phyloP scores from a whole-genome alignment of 2,797 vertebrate genomes.

The Pipistrellus pygmaeus region DNA sequence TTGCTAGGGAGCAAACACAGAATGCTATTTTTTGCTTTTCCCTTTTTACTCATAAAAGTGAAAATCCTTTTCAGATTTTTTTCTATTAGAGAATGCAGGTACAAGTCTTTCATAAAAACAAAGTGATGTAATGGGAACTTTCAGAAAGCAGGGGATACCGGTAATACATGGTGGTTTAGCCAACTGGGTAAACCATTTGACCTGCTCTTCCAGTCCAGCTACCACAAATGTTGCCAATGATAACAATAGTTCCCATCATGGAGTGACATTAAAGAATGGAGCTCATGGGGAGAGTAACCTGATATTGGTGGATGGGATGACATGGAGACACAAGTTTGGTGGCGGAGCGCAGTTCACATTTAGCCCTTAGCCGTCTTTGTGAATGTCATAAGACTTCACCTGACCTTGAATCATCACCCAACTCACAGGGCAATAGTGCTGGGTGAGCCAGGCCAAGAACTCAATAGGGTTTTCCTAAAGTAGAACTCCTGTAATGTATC shows the following conservation, averaged over 20 bases:
- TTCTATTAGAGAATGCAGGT: not conserved
- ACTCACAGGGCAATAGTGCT: not conserved
- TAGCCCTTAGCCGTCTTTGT: slow-evolving; percentile 40
- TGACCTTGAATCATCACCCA: slow-evolving; percentile 43
- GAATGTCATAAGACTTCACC: slow-evolving; percentile 53
- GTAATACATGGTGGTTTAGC: slow-evolving; percentile 17
- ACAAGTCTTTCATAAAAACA: not conserved
- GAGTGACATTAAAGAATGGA: slow-evolving; percentile 62
- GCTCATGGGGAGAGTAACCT: not conserved
- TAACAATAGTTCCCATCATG: slow-evolving; percentile 34
- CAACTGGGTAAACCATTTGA: slow-evolving; percentile 73
- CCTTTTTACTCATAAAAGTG: not conserved
- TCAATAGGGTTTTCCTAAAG: not conserved
- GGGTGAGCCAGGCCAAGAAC: not conserved
- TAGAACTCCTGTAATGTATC: not conserved
- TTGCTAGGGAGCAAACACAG: not conserved
- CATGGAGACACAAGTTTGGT: slow-evolving; percentile 19
- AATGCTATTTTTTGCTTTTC: not conserved
- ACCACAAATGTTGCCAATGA: slow-evolving; percentile 41
- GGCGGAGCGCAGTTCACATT: slow-evolving; percentile 49
- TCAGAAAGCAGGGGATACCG: not conserved
- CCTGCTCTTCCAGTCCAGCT: slow-evolving; percentile 21
- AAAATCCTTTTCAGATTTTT: not conserved
- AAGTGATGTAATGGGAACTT: not conserved
- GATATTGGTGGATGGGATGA: slow-evolving; percentile 19